phyloP scores from a whole-genome alignment of 2,113 vertebrate species.

The Osmerus mordax region DNA sequence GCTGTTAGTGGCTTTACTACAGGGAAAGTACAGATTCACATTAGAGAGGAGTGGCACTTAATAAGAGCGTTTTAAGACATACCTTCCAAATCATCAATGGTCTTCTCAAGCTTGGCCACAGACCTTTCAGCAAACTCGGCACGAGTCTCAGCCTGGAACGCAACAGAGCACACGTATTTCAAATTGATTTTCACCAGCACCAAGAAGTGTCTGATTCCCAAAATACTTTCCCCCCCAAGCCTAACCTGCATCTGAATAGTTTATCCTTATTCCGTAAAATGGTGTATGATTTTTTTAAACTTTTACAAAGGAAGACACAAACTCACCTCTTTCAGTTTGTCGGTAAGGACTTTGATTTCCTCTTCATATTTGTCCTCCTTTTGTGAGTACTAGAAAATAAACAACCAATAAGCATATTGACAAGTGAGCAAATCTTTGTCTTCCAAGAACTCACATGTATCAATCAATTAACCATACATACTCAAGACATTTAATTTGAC shows the following conservation, averaged over 20 bases:
- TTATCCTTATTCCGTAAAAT: neutral
- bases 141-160: conserved; percentile 87
- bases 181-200: neutral
- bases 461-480: neutral
- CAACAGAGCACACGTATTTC: conserved; percentile 9
- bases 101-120: conserved; percentile 97
- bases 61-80: conserved; percentile 27
- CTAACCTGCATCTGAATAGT: neutral
- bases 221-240: neutral
- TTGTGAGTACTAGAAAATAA: conserved; percentile 83
- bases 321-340: conserved; percentile 96
- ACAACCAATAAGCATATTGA: neutral
- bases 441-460: neutral
- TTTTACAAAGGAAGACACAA: neutral
- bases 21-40: neutral
- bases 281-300: neutral
- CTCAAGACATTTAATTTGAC: too few relatives aligned
- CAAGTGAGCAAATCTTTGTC: neutral
- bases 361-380: conserved; percentile 98
- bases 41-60: too few relatives aligned
- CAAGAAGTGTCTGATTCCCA: neutral
- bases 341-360: conserved; percentile 92
- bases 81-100: conserved; percentile 98
- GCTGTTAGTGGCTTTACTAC: neutral
- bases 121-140: conserved; percentile 96